Evolutionary conservation across 2,797 vertebrate species (phyloP), one percentile per base, ranked within the genome.

Genomic region (Coreius guichenoti): DNA sequence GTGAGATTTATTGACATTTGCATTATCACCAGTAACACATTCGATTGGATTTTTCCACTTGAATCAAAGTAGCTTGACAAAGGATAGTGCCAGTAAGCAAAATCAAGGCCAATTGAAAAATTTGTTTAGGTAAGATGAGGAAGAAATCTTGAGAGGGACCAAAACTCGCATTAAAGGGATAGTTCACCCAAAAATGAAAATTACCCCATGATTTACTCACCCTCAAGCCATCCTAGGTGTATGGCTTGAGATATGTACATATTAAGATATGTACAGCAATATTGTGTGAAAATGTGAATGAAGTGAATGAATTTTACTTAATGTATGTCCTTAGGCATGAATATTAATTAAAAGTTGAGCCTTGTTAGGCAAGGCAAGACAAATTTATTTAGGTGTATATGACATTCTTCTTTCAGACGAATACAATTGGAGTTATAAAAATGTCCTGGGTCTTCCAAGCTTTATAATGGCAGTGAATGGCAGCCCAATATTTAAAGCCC

Each of bases 41-140:
- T 36, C 4, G 1, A 54, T 33, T 54, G 1, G 3, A 19, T 74
- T 51, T 75, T 74, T 19, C 17, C 4, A 0, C 29, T 51, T 75
- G 12, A 76, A 56, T 56, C 7, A 76, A 76, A 56, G 31, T 31
- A 75, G 43, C 70, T 73, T 73, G 70, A 29, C 70, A 3, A 74
- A 49, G 3, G 36, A 36, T 14, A 56, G 49, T 54, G 19, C 4
- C 7, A 36, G 49, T 4, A n/a, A 77, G 49, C 74, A 76, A 33
- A 76, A n/a, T 36, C 36, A 56, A 56, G 49, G 29, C 47, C 73
- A 75, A 56, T 31, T 54, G 54, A 39, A 76, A 39, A 51, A 36
- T 51, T 47, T 56, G 73, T 76, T 76, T 56, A 16, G 21, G 21
- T 36, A 14, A 76, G 49, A 23, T 75, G 2, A 54, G 11, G 31